These are phyloP conservation scores for Dicrurus megarhynchus DNA, from an alignment of 2,113 vertebrate genomes.

Conservation along the genomic window DNA sequence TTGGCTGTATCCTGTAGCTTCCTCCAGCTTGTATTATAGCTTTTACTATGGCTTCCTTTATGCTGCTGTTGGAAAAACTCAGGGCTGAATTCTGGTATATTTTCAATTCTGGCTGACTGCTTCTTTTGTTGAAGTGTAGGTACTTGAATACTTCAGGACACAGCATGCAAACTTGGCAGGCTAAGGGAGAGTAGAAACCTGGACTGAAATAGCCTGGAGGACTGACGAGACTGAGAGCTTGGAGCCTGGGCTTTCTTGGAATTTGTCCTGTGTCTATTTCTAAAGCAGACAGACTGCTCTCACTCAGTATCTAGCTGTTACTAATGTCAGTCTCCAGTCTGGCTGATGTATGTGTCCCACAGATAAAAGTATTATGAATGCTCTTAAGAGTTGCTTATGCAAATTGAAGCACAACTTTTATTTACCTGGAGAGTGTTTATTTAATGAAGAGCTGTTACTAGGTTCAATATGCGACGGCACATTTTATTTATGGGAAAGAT, in stretches of 20 bases:
- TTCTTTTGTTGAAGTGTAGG: neutral
- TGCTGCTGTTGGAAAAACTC: neutral
- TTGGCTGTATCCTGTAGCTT: neutral
- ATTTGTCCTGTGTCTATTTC: neutral
- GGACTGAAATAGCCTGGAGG: constrained; percentile 12
- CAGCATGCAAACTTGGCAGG: neutral
- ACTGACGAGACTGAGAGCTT: neutral
- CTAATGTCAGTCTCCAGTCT: neutral
- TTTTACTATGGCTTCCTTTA: neutral
- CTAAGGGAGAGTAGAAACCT: neutral
- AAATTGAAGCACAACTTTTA: neutral
- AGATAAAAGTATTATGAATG: neutral
- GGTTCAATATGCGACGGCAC: neutral
- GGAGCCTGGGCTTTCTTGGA: neutral
- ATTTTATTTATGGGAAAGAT: neutral
- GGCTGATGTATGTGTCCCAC: neutral
- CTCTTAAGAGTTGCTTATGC: neutral
- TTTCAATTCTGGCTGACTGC: neutral
- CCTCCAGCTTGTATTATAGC: neutral
- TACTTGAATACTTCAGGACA: neutral
- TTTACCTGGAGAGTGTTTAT: neutral
- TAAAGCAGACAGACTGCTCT: neutral
- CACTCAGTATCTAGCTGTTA: neutral
- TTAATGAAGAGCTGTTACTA: neutral
- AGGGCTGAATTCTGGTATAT: neutral